Conservation (phyloP, 2,113 vertebrate genomes). For the Hyperopisus bebe region DNA sequence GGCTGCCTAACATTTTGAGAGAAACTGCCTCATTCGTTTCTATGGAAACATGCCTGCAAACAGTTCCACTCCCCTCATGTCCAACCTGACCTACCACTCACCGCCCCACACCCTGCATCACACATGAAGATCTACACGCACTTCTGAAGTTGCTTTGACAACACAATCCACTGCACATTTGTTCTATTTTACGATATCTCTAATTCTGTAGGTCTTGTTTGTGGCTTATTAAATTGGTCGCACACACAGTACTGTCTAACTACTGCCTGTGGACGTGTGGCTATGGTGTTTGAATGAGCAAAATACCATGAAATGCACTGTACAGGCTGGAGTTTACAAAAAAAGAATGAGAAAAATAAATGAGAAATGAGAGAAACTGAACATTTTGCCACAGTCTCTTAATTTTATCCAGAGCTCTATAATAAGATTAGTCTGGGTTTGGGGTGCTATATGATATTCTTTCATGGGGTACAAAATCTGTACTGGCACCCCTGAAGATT, state of each 20-base stretch:
- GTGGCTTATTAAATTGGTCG: neutral
- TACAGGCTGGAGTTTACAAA: too few species aligned
- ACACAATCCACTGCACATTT: neutral
- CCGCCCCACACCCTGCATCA: neutral
- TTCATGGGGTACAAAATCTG: neutral
- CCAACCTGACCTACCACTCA: neutral
- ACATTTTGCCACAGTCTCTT: too few species aligned
- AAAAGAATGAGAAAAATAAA: too few species aligned
- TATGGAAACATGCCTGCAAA: slow-evolving; percentile 57
- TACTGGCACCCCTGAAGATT: neutral
- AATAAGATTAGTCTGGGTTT: neutral
- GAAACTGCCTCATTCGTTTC: slow-evolving; percentile 43
- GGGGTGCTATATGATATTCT: neutral
- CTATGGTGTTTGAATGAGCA: neutral
- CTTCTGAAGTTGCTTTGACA: neutral
- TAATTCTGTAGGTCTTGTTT: neutral
- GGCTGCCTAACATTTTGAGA: slow-evolving; percentile 12
- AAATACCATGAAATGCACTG: neutral
- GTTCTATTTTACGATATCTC: neutral
- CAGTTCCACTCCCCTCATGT: neutral
- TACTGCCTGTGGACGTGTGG: neutral
- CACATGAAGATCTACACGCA: neutral
- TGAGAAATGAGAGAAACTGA: too few species aligned
- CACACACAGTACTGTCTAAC: neutral
- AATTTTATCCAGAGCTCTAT: neutral